Conservation (phyloP, 2,797 vertebrate genomes). For the Nyctibius grandis region DNA sequence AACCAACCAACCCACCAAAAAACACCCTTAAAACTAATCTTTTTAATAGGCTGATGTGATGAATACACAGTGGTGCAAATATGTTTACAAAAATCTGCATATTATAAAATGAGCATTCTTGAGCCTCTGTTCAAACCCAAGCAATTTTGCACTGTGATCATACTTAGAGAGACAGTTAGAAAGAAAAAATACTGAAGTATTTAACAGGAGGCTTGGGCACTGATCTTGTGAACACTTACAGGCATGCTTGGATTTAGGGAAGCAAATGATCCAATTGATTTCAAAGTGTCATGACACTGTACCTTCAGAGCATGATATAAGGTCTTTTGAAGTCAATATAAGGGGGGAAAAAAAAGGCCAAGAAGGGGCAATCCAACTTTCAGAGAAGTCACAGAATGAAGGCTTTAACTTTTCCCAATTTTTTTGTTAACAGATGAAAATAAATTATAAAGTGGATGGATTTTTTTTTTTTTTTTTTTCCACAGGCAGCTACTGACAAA, state of each 20-base stretch:
- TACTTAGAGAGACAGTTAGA: not conserved
- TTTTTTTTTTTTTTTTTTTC: too few species aligned
- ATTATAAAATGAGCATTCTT: not conserved
- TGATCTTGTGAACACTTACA: not conserved
- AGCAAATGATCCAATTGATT: not conserved
- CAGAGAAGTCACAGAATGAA: not conserved
- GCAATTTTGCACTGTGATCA: not conserved
- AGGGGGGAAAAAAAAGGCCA: not conserved
- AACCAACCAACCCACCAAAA: not conserved
- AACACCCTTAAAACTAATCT: not conserved
- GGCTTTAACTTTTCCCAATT: not conserved
- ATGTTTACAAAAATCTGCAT: not conserved
- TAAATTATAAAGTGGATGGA: not conserved
- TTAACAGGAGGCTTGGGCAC: not conserved
- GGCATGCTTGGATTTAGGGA: not conserved
- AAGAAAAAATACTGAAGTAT: not conserved
- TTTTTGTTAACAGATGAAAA: not conserved
- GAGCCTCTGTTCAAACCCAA: not conserved
- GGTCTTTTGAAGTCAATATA: not conserved
- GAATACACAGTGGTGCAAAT: not conserved
- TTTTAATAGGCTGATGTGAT: not conserved
- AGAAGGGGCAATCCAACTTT: not conserved
- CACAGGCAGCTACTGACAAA: not conserved
- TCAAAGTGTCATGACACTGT: not conserved
- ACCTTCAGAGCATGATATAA: not conserved